These are phyloP conservation scores for Helarctos malayanus DNA, from an alignment of 2,797 vertebrate genomes.

Conservation along the genomic window DNA sequence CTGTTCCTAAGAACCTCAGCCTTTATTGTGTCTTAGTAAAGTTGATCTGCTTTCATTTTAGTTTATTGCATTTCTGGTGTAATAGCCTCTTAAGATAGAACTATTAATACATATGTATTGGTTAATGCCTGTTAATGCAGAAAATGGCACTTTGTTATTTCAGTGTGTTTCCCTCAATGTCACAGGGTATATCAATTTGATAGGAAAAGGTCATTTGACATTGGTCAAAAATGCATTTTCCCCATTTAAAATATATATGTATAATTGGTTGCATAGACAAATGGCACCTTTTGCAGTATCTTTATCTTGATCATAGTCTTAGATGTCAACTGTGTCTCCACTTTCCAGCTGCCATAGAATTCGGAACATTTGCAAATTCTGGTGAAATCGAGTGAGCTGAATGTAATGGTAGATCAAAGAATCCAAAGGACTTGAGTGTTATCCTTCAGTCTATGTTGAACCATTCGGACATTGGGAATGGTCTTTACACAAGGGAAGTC, in stretches of 20 bases:
- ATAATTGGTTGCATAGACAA: conserved; percentile 70
- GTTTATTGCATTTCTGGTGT: conserved; percentile 86
- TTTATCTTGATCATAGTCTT: conserved; percentile 74
- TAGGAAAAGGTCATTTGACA: conserved; percentile 75
- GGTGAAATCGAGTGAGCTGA: conserved; percentile 73
- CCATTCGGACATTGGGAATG: conserved; percentile 53
- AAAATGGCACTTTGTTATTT: conserved; percentile 84
- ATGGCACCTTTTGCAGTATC: conserved; percentile 70
- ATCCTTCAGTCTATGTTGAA: conserved; percentile 76
- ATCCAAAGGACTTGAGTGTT: conserved; percentile 73
- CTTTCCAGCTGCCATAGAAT: conserved; percentile 77
- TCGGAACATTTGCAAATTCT: conserved; percentile 70
- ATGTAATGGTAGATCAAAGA: conserved; percentile 57
- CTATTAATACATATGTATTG: conserved; percentile 82
- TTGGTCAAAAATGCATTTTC: conserved; percentile 71
- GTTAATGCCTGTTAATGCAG: conserved; percentile 85
- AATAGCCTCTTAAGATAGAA: conserved; percentile 85
- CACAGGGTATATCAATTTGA: conserved; percentile 79
- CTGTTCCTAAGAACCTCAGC: conserved; percentile 86
- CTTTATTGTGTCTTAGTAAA: conserved; percentile 88
- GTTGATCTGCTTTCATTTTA: conserved; percentile 79
- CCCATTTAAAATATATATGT: conserved; percentile 67
- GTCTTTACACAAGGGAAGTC: conserved; percentile 75
- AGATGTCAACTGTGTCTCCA: conserved; percentile 68
- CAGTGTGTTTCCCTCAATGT: conserved; percentile 78